Evolutionary conservation across 1,140 invertebrate species (phyloP).

Genomic region (Aphelinus certus): DNA sequence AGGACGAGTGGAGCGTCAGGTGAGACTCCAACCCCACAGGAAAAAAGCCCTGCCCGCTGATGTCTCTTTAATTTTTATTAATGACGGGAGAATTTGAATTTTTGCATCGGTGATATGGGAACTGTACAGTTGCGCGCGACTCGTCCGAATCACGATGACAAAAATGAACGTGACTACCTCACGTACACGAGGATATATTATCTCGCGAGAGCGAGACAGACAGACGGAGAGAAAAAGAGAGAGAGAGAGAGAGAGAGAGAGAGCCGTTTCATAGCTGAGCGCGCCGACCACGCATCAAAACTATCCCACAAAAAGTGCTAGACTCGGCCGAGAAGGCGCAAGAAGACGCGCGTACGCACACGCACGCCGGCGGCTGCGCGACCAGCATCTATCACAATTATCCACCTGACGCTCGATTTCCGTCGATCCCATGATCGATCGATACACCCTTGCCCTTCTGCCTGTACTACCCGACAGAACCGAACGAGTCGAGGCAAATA

Average conservation of each 20-base stretch:
- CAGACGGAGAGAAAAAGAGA: too few species aligned
- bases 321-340: neutral
- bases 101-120: conserved; percentile 66
- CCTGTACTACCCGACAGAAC: too few species aligned
- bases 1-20: conserved; percentile 26
- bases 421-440: conserved; percentile 17
- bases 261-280: too few species aligned
- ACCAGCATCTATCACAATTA: conserved; percentile 23
- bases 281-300: too few species aligned
- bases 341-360: too few species aligned
- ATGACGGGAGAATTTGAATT: conserved; percentile 65
- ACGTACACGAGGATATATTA: neutral
- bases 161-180: neutral
- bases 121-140: conserved; percentile 36
- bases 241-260: too few species aligned
- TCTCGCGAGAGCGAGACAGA: neutral
- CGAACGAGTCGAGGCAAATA: too few species aligned
- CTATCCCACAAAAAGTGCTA: neutral
- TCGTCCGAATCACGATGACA: neutral
- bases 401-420: conserved; percentile 5
- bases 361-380: neutral
- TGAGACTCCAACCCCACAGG: conserved; percentile 51
- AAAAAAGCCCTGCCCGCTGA: conserved; percentile 48
- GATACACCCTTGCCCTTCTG: neutral
- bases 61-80: conserved; percentile 69